Conservation (phyloP, 1,140 invertebrate species). For the Pentalonia nigronervosa region DNA sequence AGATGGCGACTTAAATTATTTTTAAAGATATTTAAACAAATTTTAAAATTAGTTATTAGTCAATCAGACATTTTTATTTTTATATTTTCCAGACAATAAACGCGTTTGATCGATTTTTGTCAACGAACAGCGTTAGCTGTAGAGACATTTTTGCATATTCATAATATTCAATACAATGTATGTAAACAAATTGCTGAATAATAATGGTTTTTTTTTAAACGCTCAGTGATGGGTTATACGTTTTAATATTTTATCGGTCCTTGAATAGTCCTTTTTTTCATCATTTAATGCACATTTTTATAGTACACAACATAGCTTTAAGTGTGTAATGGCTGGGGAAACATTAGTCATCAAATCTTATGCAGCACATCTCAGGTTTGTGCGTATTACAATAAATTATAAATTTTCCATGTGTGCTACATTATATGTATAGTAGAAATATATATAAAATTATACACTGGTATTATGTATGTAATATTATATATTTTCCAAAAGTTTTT, state of each 20-base stretch:
- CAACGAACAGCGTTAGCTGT: not conserved
- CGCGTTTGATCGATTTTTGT: not conserved
- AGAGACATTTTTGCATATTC: conserved; percentile 30
- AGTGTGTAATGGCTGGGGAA: not conserved
- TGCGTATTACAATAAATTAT: not conserved
- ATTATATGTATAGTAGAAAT: not conserved
- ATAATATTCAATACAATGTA: not conserved
- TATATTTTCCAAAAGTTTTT: not conserved
- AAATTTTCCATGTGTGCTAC: not conserved
- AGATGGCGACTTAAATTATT: not conserved
- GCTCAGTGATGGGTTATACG: not conserved
- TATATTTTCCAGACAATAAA: not conserved
- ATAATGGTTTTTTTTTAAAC: conserved; percentile 21
- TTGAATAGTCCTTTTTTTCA: conserved; percentile 4
- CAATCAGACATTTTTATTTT: not conserved
- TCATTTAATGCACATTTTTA: not conserved
- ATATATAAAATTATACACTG: not conserved
- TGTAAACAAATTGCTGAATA: conserved; percentile 21
- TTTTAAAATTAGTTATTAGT: not conserved
- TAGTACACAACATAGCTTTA: not conserved
- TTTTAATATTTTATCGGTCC: conserved; percentile 45
- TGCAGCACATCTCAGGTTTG: not conserved
- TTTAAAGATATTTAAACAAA: not conserved
- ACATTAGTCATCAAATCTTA: conserved; percentile 17
- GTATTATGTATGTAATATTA: not conserved